These are phyloP conservation scores for Neolamprologus sp. DNA, from an alignment of 2,113 vertebrate genomes.

Conservation along the genomic window DNA sequence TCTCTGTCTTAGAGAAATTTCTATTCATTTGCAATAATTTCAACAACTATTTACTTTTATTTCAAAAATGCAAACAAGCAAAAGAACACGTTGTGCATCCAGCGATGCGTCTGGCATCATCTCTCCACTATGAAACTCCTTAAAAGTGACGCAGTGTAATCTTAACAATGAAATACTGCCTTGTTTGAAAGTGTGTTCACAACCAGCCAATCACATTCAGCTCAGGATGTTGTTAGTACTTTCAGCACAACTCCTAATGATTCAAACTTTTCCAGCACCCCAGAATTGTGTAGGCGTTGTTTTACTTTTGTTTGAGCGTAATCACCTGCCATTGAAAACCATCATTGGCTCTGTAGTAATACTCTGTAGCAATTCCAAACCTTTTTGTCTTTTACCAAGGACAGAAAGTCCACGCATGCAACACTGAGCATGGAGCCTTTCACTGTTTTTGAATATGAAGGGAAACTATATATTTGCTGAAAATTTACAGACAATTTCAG, in stretches of 20 bases:
- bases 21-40: not conserved
- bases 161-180: not conserved
- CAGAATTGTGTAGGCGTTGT: not conserved
- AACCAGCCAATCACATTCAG: constrained; percentile 1
- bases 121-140: not conserved
- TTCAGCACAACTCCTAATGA: not conserved
- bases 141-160: not conserved
- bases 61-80: constrained; percentile 1
- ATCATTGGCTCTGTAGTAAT: not conserved
- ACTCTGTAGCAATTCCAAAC: not conserved
- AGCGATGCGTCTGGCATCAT: not conserved
- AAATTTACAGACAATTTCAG: not conserved
- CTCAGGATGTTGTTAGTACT: constrained; percentile 21
- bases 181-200: constrained; percentile 33
- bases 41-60: constrained; percentile 1
- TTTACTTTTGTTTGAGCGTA: not conserved
- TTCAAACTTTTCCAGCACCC: not conserved
- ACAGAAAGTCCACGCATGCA: not conserved
- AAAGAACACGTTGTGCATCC: constrained; percentile 8
- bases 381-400: not conserved
- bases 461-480: not conserved
- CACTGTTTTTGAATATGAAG: not conserved
- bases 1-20: not conserved
- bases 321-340: not conserved
- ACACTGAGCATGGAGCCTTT: not conserved